phyloP scores from a whole-genome alignment of 2,113 vertebrate genomes.

The Ciconia boyciana region DNA sequence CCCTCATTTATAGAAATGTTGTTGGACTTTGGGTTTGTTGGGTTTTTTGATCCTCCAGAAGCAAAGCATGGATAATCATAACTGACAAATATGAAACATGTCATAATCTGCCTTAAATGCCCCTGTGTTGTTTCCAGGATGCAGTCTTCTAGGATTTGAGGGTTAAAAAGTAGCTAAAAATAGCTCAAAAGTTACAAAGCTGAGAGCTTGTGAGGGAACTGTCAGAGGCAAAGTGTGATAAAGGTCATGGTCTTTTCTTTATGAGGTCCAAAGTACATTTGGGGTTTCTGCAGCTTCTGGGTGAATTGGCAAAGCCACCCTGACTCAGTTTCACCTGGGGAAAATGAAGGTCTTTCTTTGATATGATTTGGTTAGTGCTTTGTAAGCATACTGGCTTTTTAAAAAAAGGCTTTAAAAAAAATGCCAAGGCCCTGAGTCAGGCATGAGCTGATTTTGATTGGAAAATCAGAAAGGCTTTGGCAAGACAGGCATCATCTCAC shows the following conservation, averaged over 20 bases:
- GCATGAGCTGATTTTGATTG: neutral
- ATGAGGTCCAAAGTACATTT: neutral
- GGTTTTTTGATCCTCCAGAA: neutral
- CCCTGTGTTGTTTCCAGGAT: neutral
- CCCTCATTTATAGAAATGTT: neutral
- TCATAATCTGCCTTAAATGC: neutral
- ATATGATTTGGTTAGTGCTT: neutral
- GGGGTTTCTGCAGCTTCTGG: neutral
- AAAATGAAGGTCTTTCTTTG: neutral
- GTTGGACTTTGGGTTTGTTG: neutral
- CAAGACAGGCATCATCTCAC: neutral
- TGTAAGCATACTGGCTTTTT: neutral
- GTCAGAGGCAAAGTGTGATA: neutral
- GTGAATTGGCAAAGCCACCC: neutral
- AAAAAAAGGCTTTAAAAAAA: neutral
- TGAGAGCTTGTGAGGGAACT: neutral
- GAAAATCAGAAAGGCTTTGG: neutral
- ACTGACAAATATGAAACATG: neutral
- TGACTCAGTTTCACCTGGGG: neutral
- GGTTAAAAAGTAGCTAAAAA: neutral
- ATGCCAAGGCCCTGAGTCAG: neutral
- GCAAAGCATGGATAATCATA: neutral
- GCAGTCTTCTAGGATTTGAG: neutral
- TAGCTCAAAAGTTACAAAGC: neutral
- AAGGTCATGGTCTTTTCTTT: neutral